Evolutionary conservation across 2,797 vertebrate genomes (phyloP).

Genomic region (Tragopan temminckii): DNA sequence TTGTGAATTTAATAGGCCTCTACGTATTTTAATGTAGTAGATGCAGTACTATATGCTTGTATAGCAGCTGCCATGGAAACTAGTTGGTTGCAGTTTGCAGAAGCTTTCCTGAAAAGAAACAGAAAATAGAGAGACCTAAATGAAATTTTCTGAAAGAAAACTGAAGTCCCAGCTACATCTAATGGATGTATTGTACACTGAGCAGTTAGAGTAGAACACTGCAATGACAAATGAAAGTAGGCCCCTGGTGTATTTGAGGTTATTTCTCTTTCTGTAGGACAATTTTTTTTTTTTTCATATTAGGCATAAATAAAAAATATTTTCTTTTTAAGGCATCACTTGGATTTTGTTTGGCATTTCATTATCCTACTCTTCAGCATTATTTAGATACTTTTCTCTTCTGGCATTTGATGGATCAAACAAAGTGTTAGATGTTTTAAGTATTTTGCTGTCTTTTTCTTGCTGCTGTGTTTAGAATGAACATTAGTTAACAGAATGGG

Average conservation of each 20-base stretch:
- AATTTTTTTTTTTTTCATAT: neutral
- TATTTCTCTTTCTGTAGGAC: neutral
- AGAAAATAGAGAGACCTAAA: neutral
- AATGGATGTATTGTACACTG: neutral
- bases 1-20: neutral
- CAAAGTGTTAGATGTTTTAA: neutral
- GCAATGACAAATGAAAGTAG: neutral
- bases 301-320: neutral
- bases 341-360: neutral
- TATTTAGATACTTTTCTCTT: neutral
- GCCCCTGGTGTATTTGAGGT: neutral
- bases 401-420: neutral
- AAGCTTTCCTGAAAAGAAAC: slow-evolving; percentile 23
- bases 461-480: neutral
- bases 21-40: slow-evolving; percentile 38
- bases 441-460: neutral
- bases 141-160: neutral
- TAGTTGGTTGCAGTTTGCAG: neutral
- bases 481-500: neutral
- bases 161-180: neutral
- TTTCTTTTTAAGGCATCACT: neutral
- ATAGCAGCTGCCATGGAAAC: slow-evolving; percentile 43
- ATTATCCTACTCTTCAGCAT: neutral
- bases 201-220: neutral
- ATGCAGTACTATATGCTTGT: neutral